Percentiles rank a stretch among this genome's conserved stretches.
Conservation (phyloP, 1,140 invertebrate genomes). For the Euwallacea similis region DNA sequence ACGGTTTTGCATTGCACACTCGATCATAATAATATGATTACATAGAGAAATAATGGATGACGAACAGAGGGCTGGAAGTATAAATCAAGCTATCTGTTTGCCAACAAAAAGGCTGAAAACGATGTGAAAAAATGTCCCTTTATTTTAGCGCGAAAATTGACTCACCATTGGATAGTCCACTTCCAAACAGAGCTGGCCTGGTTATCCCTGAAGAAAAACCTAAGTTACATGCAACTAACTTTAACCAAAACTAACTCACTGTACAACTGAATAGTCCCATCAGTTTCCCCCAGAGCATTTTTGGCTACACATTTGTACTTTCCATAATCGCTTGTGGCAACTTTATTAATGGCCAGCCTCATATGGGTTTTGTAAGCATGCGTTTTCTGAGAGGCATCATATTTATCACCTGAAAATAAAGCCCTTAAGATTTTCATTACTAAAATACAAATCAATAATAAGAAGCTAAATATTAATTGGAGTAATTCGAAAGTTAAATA, state of each 20-base stretch:
- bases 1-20: too few species aligned
- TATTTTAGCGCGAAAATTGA: neutral
- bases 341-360: constrained; percentile 72
- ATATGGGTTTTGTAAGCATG: constrained; percentile 76
- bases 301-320: constrained; percentile 86
- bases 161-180: neutral
- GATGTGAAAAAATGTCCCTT: too few species aligned
- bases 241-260: constrained; percentile 58
- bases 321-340: constrained; percentile 71
- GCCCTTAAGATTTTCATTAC: neutral
- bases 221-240: too few species aligned
- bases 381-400: constrained; percentile 68
- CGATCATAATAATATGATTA: too few species aligned
- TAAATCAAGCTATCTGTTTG: too few species aligned
- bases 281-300: constrained; percentile 78
- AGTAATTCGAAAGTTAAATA: too few species aligned
- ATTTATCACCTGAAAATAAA: constrained; percentile 66
- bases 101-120: too few species aligned
- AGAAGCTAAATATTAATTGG: too few species aligned
- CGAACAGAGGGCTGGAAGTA: neutral
- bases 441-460: too few species aligned
- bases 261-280: constrained; percentile 84
- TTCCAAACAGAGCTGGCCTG: too few species aligned
- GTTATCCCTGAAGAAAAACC: too few species aligned
- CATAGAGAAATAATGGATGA: neutral